Evolutionary conservation across 2,888 invertebrate genomes (phyloP), one percentile per base, ranked within the genome.

Genomic region (Tinea pellionella): DNA sequence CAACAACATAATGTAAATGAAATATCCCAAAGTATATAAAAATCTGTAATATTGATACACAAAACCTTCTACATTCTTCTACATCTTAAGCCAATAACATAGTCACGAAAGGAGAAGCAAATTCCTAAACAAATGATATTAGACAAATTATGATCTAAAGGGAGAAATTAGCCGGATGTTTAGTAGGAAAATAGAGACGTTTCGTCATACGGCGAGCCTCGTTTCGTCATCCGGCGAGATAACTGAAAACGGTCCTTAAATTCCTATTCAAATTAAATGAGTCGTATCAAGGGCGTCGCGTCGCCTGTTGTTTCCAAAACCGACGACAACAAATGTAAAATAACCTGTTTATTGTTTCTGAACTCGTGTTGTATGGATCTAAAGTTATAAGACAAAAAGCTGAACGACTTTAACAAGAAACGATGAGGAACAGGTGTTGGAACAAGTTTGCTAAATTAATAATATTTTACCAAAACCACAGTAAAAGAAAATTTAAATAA

Each of bases 191-290:
- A 57, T 29, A 57, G 32, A 32, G 57, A 12, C 57, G 32, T n/a
- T n/a, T n/a, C n/a, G n/a, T n/a, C n/a, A n/a, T n/a, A n/a, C n/a
- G n/a, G 32, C 32, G 24, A 24, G 53, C 16, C 53, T 32, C 16
- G 57, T 57, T 29, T 16, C 57, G 19, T n/a, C 57, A 57, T 57
- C 57, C 32, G 32, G 57, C 57, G 57, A 32, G 2, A 57, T 55
- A 16, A 16, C 55, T 55, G 24, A 12, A 6, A 55, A 55, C 55
- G 32, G 57, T 32, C 32, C 57, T 32, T 16, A 30, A 57, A 57
- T 57, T 57, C 32, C 57, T 57, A 57, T 57, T 57, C 32, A 57
- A 57, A 57, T 57, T 57, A 32, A 57, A 57, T 57, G 32, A 57
- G 13, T 57, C 32, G 57, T 16, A 32, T 29, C 32, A 32, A 32